phyloP scores from a whole-genome alignment of 2,113 vertebrate species.

The Prunella himalayana region DNA sequence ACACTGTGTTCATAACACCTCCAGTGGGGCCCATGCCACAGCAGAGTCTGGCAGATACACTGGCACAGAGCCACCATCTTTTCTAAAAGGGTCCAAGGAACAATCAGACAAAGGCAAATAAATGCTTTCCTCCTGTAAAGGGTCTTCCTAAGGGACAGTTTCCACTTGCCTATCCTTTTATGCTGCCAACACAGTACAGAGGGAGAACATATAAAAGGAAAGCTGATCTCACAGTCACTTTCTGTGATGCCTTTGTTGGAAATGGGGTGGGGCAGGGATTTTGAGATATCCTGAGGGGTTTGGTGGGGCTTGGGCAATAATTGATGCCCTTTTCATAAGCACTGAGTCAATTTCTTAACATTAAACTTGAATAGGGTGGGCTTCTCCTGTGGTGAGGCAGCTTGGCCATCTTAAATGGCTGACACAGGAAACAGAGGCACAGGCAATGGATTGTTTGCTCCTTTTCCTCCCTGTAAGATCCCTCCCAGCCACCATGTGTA shows the following conservation, averaged over 20 bases:
- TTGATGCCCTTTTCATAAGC: background rate
- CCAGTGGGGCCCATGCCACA: background rate
- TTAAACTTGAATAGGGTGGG: background rate
- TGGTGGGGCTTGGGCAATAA: background rate
- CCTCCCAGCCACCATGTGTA: background rate
- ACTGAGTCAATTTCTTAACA: background rate
- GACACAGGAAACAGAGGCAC: background rate
- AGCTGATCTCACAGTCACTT: background rate
- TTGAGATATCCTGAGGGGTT: background rate
- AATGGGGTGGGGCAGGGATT: background rate
- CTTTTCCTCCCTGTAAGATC: background rate
- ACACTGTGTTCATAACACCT: background rate
- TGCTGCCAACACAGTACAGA: background rate
- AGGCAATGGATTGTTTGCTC: background rate
- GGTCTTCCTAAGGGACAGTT: background rate
- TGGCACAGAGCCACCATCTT: background rate
- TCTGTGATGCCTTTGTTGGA: background rate
- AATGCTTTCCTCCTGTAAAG: background rate
- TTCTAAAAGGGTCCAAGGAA: background rate
- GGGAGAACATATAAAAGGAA: fast-evolving
- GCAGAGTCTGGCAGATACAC: background rate
- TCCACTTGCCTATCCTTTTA: background rate
- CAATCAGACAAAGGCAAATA: background rate
- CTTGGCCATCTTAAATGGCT: background rate
- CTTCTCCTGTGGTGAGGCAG: background rate